These are phyloP conservation scores for Cremastinae sp. DNA, from an alignment of 2,888 invertebrate species.

Conservation along the genomic window DNA sequence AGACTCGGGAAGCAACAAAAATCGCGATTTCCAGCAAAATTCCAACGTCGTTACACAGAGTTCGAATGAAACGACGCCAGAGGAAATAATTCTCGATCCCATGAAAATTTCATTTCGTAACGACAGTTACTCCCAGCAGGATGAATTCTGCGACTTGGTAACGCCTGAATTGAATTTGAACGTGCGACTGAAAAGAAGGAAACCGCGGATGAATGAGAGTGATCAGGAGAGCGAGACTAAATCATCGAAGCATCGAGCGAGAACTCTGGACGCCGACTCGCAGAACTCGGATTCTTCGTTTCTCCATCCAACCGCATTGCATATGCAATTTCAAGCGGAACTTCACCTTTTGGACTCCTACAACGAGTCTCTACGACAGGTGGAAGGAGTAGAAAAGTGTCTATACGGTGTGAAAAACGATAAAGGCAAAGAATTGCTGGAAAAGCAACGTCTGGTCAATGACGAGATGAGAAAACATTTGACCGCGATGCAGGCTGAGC, in stretches of 20 bases:
- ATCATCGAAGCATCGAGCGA: conserved; percentile 40
- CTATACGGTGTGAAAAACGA: conserved; percentile 70
- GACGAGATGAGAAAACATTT: conserved; percentile 67
- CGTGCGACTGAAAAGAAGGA: conserved; percentile 71
- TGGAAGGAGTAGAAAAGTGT: conserved; percentile 82
- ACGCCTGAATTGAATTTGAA: conserved; percentile 76
- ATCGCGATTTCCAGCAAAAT: conserved; percentile 28
- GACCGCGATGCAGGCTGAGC: conserved; percentile 59
- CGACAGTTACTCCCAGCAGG: conserved; percentile 71
- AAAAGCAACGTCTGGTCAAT: conserved; percentile 69
- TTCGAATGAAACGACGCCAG: conserved; percentile 64
- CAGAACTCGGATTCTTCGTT: conserved; percentile 31
- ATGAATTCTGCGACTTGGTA: conserved; percentile 75
- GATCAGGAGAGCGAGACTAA: conserved; percentile 35
- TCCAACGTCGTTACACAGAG: conserved; percentile 20
- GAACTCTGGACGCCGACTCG: conserved; percentile 29
- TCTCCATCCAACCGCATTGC: conserved; percentile 81
- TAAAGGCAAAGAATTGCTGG: conserved; percentile 66
- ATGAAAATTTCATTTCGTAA: conserved; percentile 76
- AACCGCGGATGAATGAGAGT: conserved; percentile 41
- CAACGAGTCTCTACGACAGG: conserved; percentile 83
- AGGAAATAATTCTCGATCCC: conserved; percentile 73
- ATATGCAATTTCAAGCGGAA: conserved; percentile 84
- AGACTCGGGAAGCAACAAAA: conserved; percentile 64
- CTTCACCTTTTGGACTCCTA: conserved; percentile 84